Evolutionary conservation across 2,113 vertebrate genomes (phyloP), one percentile per base, ranked within the genome.

Genomic region (Zingel zingel): DNA sequence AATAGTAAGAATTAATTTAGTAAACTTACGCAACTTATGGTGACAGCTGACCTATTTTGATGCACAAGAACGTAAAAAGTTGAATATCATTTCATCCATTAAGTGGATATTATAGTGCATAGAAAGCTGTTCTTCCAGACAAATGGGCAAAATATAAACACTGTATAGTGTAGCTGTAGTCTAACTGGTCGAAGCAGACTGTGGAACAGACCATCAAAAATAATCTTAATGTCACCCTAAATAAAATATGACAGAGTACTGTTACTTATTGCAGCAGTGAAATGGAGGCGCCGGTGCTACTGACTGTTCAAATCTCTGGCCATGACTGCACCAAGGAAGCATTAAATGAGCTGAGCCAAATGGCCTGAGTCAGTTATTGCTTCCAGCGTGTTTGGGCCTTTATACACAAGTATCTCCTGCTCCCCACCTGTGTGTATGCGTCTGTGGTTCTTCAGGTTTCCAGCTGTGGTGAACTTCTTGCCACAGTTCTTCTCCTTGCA

Each of bases 401-500:
- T 33, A 71, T 61, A 50, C 5, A 16, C 25, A 21, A 23, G 0
- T 56, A 18, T 64, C 64, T 62, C n/a, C 51, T 18, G 27, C 74
- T 88, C 92, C 95, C 47, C 81, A 99, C 98, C 98, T 83, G 98
- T 99, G 91, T 99, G 98, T 70, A 96, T 97, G 71, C 98, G 96
- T 43, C 94, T 93, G 93, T 99, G 98, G 93, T 99, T 99, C 96
- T 99, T 99, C 88, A 99, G 89, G 93, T 99, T 99, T 51, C 98
- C 98, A 54, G 98, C 98, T 5, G 98, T 99, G 63, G 97, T 99
- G 93, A 99, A 99, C 92, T 97, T 98, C 91, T 99, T 99, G 53
- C 97, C 97, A 77, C 98, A 99, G 93, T 96, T 97, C 57, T 97
- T 94, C 93, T 99, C 97, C 1, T 95, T 96, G 93, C 98, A 99